A percentile compares a stretch with the other conserved stretches of the same genome.
Evolutionary conservation across 2,888 invertebrate genomes (phyloP).

Genomic region (Lepidochitona cinerea): DNA sequence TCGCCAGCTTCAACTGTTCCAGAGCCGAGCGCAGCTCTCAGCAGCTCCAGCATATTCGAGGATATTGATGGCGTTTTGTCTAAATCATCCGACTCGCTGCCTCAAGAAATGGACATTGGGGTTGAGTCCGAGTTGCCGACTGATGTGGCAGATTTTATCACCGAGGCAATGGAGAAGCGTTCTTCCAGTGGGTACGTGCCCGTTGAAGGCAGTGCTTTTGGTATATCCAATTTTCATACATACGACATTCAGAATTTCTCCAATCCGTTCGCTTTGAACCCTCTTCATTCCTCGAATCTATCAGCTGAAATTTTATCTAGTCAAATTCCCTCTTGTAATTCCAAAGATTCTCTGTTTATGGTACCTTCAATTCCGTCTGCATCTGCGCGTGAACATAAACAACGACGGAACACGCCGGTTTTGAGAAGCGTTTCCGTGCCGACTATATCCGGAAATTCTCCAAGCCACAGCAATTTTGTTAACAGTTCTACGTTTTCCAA

Average conservation of each 20-base stretch:
- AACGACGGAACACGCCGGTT: conserved; percentile 11
- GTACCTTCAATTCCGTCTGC: conserved; percentile 23
- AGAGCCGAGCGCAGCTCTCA: background rate
- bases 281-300: background rate
- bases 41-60: background rate
- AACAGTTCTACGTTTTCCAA: background rate
- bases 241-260: background rate
- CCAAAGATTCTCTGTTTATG: conserved; percentile 15
- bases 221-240: background rate
- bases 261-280: background rate
- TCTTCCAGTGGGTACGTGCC: background rate
- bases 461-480: background rate
- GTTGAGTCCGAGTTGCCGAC: conserved; percentile 48
- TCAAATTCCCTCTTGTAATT: background rate
- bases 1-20: background rate
- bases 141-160: conserved; percentile 60
- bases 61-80: background rate
- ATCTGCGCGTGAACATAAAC: conserved; percentile 9
- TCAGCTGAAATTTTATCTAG: background rate
- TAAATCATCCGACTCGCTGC: background rate
- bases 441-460: background rate
- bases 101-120: conserved; percentile 2
- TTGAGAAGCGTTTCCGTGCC: conserved; percentile 26
- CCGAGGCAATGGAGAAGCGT: conserved; percentile 26
- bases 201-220: background rate